Conservation (phyloP, 2,888 invertebrate species). For the Globia sparganii region DNA sequence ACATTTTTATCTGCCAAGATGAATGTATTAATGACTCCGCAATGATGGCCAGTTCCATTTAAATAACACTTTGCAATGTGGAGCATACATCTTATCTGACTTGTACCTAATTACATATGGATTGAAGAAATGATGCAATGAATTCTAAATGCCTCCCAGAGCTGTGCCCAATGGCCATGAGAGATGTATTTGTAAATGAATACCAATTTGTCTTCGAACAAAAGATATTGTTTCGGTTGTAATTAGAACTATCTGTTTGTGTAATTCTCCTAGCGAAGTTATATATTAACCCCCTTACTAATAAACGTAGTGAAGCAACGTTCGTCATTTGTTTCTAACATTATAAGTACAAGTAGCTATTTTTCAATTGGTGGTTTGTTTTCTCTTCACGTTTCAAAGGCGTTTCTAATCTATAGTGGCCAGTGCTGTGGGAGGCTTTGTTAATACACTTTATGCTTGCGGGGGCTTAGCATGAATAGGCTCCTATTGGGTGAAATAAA, state of each 20-base stretch:
- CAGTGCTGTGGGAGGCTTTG: constrained; percentile 48
- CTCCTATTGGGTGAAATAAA: constrained; percentile 32
- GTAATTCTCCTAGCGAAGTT: constrained; percentile 25
- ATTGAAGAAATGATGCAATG: constrained; percentile 60
- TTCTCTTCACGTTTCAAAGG: constrained; percentile 28
- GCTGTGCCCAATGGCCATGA: constrained; percentile 43
- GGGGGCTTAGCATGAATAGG: constrained; percentile 36
- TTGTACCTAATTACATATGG: constrained; percentile 54
- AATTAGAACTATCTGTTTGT: constrained; percentile 40
- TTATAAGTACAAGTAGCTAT: neutral
- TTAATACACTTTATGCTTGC: constrained; percentile 44
- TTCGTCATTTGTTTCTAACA: constrained; percentile 13
- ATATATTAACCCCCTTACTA: too few species aligned
- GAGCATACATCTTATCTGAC: constrained; percentile 49
- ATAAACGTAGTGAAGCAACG: constrained; percentile 15
- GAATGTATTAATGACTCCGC: constrained; percentile 65
- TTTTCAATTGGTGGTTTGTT: constrained; percentile 28
- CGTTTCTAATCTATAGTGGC: constrained; percentile 25
- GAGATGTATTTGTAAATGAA: constrained; percentile 35
- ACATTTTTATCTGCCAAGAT: constrained; percentile 63
- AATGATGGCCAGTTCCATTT: constrained; percentile 61
- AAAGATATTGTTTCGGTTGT: constrained; percentile 54
- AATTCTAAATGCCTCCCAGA: constrained; percentile 29
- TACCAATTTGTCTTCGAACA: constrained; percentile 50
- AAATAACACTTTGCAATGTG: constrained; percentile 57